phyloP scores from a whole-genome alignment of 2,888 invertebrate genomes.

The Dastarcus helophoroides region DNA sequence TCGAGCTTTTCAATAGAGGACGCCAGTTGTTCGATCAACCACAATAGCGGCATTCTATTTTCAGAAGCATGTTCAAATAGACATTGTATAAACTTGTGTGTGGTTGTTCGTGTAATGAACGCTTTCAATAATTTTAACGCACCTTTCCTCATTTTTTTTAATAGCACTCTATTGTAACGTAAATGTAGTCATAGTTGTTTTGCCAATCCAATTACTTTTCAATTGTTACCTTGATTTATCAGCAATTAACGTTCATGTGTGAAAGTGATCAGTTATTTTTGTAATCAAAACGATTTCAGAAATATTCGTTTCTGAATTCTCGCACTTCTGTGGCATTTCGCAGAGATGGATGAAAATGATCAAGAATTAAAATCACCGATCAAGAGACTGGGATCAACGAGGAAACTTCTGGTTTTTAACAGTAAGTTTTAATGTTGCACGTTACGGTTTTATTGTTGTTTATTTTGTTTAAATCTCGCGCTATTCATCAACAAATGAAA shows the following conservation, averaged over 20 bases:
- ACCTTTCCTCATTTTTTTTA: too few relatives aligned
- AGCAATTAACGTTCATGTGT: too few relatives aligned
- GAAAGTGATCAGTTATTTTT: background rate
- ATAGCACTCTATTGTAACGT: too few relatives aligned
- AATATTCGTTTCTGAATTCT: too few relatives aligned
- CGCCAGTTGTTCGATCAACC: too few relatives aligned
- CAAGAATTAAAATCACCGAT: slow-evolving; percentile 68
- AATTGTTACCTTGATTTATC: background rate
- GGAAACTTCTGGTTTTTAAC: slow-evolving; percentile 67
- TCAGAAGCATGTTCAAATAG: slow-evolving; percentile 2
- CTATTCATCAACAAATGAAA: slow-evolving; percentile 1
- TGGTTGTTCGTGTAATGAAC: background rate
- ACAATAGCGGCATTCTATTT: slow-evolving; percentile 2
- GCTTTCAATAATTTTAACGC: background rate
- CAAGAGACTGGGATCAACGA: slow-evolving; percentile 67
- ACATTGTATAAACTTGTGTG: background rate
- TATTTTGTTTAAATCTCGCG: slow-evolving; percentile 1
- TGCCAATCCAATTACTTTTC: slow-evolving; percentile 1
- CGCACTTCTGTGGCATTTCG: slow-evolving; percentile 3
- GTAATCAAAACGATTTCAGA: slow-evolving; percentile 1
- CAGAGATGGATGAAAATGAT: slow-evolving; percentile 59
- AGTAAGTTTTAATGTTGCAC: slow-evolving; percentile 45
- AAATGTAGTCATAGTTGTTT: too few relatives aligned
- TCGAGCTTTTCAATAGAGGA: too few relatives aligned
- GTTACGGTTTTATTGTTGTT: slow-evolving; percentile 1